phyloP scores from a whole-genome alignment of 2,888 invertebrate species.

The Prenolepis imparis region DNA sequence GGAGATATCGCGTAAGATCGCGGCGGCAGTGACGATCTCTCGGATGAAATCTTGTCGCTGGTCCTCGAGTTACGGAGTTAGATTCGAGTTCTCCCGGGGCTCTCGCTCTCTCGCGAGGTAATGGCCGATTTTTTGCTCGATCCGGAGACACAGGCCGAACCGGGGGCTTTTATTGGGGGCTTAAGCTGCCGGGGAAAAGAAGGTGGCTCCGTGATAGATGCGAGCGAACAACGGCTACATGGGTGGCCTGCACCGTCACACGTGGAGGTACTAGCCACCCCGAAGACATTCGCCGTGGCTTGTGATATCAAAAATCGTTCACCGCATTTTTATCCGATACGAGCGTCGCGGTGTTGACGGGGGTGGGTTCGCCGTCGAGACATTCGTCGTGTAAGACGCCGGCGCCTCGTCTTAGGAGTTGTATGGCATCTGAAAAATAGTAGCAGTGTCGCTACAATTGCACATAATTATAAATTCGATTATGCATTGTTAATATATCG shows the following conservation, averaged over 20 bases:
- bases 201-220: slow-evolving; percentile 86
- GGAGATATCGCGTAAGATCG: slow-evolving; percentile 34
- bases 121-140: slow-evolving; percentile 82
- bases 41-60: slow-evolving; percentile 51
- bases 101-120: slow-evolving; percentile 74
- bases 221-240: slow-evolving; percentile 85
- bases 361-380: slow-evolving; percentile 43
- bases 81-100: slow-evolving; percentile 67
- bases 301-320: slow-evolving; percentile 75
- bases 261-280: slow-evolving; percentile 83
- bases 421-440: neutral
- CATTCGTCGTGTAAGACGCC: slow-evolving; percentile 50
- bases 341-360: slow-evolving; percentile 55
- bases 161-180: slow-evolving; percentile 82
- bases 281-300: slow-evolving; percentile 82
- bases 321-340: slow-evolving; percentile 55
- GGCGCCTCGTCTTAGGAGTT: slow-evolving; percentile 52
- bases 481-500: too few relatives aligned
- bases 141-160: slow-evolving; percentile 80
- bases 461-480: neutral
- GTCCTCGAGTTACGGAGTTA: slow-evolving; percentile 68
- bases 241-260: slow-evolving; percentile 85
- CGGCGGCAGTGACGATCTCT: slow-evolving; percentile 47
- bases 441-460: neutral
- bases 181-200: slow-evolving; percentile 81